Evolutionary conservation across 1,140 invertebrate species (phyloP).

Genomic region (Drosophila serrata): DNA sequence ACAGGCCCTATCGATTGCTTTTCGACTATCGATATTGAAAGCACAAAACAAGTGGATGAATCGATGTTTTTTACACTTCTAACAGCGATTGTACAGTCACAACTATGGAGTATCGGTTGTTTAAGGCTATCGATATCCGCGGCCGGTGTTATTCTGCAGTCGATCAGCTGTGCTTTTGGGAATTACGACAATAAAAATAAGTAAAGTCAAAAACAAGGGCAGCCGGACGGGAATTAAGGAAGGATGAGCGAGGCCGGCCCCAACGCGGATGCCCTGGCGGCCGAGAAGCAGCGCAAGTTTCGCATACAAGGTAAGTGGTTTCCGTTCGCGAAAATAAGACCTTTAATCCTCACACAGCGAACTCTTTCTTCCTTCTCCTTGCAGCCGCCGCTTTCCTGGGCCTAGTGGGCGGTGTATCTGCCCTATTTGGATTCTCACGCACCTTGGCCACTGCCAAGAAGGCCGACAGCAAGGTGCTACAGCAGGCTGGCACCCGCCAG

Average conservation of each 20-base stretch:
- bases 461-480: conserved; percentile 92
- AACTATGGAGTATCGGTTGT: background rate
- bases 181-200: conserved; percentile 57
- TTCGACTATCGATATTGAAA: background rate
- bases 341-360: background rate
- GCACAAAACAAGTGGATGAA: no score
- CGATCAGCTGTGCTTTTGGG: conserved; percentile 29
- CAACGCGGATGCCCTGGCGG: conserved; percentile 55
- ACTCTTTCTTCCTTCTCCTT: conserved; percentile 20
- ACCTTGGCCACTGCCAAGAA: conserved; percentile 92
- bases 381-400: conserved; percentile 91
- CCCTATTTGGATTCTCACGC: conserved; percentile 92
- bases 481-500: conserved; percentile 92
- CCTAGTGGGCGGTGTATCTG: conserved; percentile 91
- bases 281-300: conserved; percentile 69
- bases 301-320: conserved; percentile 64
- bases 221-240: background rate
- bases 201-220: background rate
- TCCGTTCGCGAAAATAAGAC: background rate
- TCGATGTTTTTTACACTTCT: background rate
- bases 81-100: no score
- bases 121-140: background rate
- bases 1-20: background rate
- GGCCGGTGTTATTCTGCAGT: conserved; percentile 3
- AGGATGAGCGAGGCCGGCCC: conserved; percentile 59